These are phyloP conservation scores for Bombus pascuorum DNA, from an alignment of 1,140 invertebrate genomes.

Conservation along the genomic window DNA sequence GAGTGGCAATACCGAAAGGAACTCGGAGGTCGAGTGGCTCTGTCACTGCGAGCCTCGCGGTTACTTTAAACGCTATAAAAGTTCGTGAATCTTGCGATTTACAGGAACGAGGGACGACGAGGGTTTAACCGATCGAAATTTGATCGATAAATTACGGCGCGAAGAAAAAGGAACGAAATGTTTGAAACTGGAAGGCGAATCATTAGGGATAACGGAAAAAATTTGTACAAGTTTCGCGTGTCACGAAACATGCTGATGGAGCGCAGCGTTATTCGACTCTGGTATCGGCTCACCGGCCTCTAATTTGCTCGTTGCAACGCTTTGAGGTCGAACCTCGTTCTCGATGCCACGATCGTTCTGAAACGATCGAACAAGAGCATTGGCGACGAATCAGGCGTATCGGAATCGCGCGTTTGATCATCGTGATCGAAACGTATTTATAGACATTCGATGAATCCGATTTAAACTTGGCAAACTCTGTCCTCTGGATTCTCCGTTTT, in stretches of 20 bases:
- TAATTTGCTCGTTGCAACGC: conserved; percentile 3
- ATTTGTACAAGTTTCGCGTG: not conserved
- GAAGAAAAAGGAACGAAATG: not conserved
- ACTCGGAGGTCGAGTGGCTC: not conserved
- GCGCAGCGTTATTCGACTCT: not conserved
- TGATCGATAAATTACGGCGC: not conserved
- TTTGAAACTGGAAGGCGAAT: not conserved
- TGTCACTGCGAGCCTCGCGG: no score
- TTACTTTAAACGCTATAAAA: conserved; percentile 27
- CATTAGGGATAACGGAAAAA: not conserved
- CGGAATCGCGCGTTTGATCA: conserved; percentile 37
- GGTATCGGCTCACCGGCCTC: not conserved
- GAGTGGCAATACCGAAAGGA: conserved; percentile 21
- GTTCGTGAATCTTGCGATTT: not conserved
- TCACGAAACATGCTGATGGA: not conserved
- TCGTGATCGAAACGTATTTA: conserved; percentile 15
- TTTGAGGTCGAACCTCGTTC: conserved; percentile 6
- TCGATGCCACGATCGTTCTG: not conserved
- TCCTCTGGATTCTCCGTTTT: conserved; percentile 9
- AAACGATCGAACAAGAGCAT: conserved; percentile 8
- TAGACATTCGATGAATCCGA: not conserved
- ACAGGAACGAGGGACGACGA: no score
- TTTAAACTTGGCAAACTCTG: not conserved
- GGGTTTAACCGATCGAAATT: not conserved
- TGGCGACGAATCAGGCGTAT: conserved; percentile 19